These are phyloP conservation scores for Onychomys leucogaster DNA, from an alignment of 2,797 vertebrate genomes.

Conservation along the genomic window DNA sequence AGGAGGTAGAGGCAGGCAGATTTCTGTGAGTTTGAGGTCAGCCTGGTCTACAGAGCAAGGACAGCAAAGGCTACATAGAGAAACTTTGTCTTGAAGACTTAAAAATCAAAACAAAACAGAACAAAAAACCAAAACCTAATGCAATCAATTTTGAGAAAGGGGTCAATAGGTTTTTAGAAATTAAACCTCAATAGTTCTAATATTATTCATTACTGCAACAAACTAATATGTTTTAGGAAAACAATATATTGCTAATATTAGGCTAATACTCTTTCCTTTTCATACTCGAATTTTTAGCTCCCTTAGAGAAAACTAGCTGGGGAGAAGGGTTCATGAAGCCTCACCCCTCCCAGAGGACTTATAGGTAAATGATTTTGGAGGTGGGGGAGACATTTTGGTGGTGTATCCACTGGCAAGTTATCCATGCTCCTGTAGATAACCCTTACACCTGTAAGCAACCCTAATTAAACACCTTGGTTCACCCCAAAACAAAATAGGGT, in stretches of 20 bases:
- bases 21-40: too few species aligned
- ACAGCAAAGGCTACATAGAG: too few species aligned
- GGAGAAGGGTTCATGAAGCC: neutral
- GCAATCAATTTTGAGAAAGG: neutral
- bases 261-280: neutral
- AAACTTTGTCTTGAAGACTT: too few species aligned
- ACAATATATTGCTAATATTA: neutral
- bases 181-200: neutral
- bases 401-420: neutral
- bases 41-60: too few species aligned
- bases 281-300: neutral
- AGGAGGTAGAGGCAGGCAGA: too few species aligned
- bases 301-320: neutral
- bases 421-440: neutral
- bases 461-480: neutral
- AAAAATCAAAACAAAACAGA: too few species aligned
- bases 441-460: neutral
- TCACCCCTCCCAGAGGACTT: neutral
- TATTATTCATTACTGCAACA: conserved; percentile 16
- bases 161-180: conserved; percentile 21
- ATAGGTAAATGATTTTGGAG: neutral
- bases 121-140: neutral
- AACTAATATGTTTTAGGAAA: neutral
- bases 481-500: neutral
- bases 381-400: neutral